Evolutionary conservation across 2,888 invertebrate species (phyloP), one percentile per base, ranked within the genome.

Genomic region (Priocnemis perturbator): DNA sequence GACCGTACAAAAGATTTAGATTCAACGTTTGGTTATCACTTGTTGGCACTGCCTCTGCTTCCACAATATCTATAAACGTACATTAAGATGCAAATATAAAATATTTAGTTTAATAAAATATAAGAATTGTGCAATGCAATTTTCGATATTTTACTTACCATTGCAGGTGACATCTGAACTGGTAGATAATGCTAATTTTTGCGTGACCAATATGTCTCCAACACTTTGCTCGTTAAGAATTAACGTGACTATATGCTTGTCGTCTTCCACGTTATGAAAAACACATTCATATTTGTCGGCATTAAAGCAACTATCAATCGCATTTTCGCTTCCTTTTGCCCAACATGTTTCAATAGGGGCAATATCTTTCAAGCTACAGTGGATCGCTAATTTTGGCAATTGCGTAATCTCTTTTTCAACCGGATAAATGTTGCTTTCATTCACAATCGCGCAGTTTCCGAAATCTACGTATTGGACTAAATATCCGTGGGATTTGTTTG

Each of bases 401-500:
- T 90, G 90, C 87, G 93, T 91, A 71, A 94, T 91, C 74, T 92
- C 91, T 57, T 90, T 91, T 78, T 95, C 94, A 68, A 95, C 90
- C 60, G 92, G 92, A 92, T 93, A 95, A 23, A 95, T 92, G 78
- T 94, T 93, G 69, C 90, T 91, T 0, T 90, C 90, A 56, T 92
- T 91, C 0, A 95, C 93, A 0, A 92, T 89, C 50, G 93, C 92
- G 65, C 91, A 91, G 82, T 95, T 95, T 2, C 96, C 96, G 79
- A 94, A 95, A 87, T 96, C 96, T 0, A 96, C 91, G 83, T 94
- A 95, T 26, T 92, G 91, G 0, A 96, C 94, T 66, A 93, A 91
- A 85, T 92, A 93, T 78, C 92, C 92, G 0, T 91, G 91, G 52
- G 90, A 88, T 73, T 91, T 91, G 69, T 92, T 91, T 59, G 90